Conservation (phyloP, 2,888 invertebrate species). For the Prosopocoilus inquinatus region DNA sequence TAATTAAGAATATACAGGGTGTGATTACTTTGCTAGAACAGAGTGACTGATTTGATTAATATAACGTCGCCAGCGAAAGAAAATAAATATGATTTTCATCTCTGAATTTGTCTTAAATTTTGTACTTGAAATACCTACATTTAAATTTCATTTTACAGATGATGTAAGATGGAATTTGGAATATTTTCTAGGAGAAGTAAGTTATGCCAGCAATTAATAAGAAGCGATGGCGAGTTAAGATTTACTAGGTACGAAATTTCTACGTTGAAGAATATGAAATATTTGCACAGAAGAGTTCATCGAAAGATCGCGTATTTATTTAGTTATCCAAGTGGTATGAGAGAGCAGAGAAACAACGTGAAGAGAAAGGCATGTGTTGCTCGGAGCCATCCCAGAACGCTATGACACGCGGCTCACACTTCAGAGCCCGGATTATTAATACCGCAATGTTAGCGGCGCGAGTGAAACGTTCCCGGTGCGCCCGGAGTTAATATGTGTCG, state of each 20-base stretch:
- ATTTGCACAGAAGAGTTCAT: neutral
- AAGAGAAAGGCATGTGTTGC: slow-evolving; percentile 1
- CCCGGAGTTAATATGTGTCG: slow-evolving; percentile 39
- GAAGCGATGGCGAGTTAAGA: too few relatives aligned
- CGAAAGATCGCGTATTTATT: neutral
- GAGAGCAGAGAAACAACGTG: neutral
- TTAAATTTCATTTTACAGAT: too few relatives aligned
- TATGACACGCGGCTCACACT: slow-evolving; percentile 25
- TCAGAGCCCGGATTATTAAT: slow-evolving; percentile 35
- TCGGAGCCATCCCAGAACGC: neutral
- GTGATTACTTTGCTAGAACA: too few relatives aligned
- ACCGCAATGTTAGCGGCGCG: slow-evolving; percentile 30
- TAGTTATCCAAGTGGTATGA: neutral
- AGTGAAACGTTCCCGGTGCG: slow-evolving; percentile 30
- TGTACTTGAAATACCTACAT: too few relatives aligned
- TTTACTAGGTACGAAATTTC: too few relatives aligned
- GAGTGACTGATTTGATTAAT: too few relatives aligned
- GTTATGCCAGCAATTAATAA: too few relatives aligned
- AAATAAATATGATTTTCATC: too few relatives aligned
- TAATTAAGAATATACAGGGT: slow-evolving; percentile 1
- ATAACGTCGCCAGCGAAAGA: too few relatives aligned
- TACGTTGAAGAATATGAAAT: neutral
- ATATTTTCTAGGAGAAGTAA: too few relatives aligned
- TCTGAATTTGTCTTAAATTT: slow-evolving; percentile 1
- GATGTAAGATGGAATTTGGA: too few relatives aligned